These are phyloP conservation scores for Xiphorhynchus erythropygius DNA, from an alignment of 2,797 vertebrate genomes.

Conservation along the genomic window DNA sequence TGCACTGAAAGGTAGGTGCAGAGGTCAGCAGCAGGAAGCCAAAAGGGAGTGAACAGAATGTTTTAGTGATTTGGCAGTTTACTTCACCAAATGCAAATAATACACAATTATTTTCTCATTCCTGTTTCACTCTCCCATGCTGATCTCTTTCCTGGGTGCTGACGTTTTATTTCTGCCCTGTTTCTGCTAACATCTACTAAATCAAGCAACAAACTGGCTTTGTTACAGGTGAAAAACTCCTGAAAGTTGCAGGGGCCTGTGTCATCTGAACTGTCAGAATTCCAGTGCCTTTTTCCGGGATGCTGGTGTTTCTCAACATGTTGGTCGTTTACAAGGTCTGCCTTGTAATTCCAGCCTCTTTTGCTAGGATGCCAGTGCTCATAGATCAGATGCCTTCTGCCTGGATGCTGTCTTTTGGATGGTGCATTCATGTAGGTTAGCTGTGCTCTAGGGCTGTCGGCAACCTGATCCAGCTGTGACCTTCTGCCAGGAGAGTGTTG, in stretches of 20 bases:
- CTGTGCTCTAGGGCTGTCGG: conserved; percentile 63
- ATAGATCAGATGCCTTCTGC: conserved; percentile 79
- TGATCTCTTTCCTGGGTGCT: conserved; percentile 88
- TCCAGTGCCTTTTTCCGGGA: conserved; percentile 83
- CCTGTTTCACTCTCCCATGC: conserved; percentile 73
- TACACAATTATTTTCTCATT: conserved; percentile 61
- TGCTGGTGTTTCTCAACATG: conserved; percentile 85
- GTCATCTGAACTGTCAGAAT: conserved; percentile 74
- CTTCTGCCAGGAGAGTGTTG: conserved; percentile 87
- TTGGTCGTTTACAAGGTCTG: conserved; percentile 56
- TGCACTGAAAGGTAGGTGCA: neutral
- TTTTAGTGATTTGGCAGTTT: neutral
- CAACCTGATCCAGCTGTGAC: conserved; percentile 61
- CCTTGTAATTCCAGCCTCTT: conserved; percentile 71
- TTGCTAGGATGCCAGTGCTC: conserved; percentile 83
- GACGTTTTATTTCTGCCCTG: conserved; percentile 83
- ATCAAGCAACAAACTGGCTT: conserved; percentile 81
- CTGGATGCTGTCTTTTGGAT: conserved; percentile 86
- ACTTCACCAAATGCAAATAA: neutral
- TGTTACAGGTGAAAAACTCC: conserved; percentile 79
- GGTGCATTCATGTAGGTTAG: conserved; percentile 72
- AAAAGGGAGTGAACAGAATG: neutral
- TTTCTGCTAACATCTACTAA: conserved; percentile 81
- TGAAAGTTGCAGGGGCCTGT: conserved; percentile 78
- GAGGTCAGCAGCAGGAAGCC: conserved; percentile 41